Evolutionary conservation across 1,140 invertebrate genomes (phyloP).

Genomic region (Micrasema longulum): DNA sequence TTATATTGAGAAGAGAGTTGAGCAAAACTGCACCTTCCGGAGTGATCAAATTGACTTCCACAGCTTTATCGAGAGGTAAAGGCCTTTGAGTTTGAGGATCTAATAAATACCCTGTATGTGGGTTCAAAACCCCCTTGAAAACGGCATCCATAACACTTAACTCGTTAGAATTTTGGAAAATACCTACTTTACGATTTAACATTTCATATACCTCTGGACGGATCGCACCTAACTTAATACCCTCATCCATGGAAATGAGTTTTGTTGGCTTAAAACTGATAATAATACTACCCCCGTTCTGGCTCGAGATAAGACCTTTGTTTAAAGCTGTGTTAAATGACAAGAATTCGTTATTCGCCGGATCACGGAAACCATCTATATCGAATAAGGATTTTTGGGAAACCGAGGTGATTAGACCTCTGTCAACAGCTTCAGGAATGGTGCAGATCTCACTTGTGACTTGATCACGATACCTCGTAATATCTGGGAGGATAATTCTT

Average conservation of each 20-base stretch:
- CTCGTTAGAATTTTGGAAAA: constrained; percentile 80
- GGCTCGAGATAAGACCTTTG: constrained; percentile 82
- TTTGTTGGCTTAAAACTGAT: constrained; percentile 80
- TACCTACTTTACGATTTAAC: constrained; percentile 84
- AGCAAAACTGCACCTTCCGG: constrained; percentile 87
- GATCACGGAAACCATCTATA: constrained; percentile 91
- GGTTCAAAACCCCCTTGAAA: constrained; percentile 83
- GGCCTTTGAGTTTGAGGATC: constrained; percentile 81
- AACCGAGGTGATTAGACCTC: constrained; percentile 88
- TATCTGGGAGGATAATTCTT: constrained; percentile 81
- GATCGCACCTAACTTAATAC: constrained; percentile 74
- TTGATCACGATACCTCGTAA: constrained; percentile 78
- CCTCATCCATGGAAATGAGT: constrained; percentile 78
- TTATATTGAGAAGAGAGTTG: constrained; percentile 85
- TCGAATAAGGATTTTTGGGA: constrained; percentile 91
- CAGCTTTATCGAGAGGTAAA: constrained; percentile 86
- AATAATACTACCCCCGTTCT: constrained; percentile 77
- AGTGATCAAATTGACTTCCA: constrained; percentile 85
- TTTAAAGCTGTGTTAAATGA: constrained; percentile 88
- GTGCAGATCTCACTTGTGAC: constrained; percentile 77
- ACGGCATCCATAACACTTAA: constrained; percentile 88
- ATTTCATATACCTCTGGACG: constrained; percentile 86
- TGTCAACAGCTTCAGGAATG: constrained; percentile 84
- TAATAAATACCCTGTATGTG: constrained; percentile 86
- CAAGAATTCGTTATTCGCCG: constrained; percentile 83